Base-by-base conservation (phyloP, 2,888 invertebrate species). In the Morpho deidamia region DNA sequence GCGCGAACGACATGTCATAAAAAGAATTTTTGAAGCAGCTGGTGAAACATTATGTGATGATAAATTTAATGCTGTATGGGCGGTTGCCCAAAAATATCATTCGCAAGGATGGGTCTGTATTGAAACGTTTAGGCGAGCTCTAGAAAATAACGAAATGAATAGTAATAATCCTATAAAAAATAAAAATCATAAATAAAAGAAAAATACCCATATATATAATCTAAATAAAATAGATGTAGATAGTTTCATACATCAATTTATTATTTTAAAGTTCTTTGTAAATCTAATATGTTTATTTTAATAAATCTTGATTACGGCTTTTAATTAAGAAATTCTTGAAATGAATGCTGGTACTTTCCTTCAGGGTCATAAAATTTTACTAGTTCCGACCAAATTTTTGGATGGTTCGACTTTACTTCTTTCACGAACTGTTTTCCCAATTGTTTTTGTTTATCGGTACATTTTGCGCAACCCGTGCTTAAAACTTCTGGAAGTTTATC, bases 401-500 rank as follows among this genome's bases (percentile, higher is more conserved):
- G 91, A 35, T 91, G 90, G 39, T 89, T 88, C 49, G 84, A 86
- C 66, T 91, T 91, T 8, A 93, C 67, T 70, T 86, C 91, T 34
- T 83, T 85, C 4, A 92, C 91, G n/a, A 94, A 87, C 56, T 88
- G 89, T 59, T 92, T 92, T 2, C 93, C 92, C 48, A 91, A 91
- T 65, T 87, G 75, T 67, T 91, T 93, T 72, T 94, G 94, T 62
- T 90, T 93, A 46, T 92, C 92, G 7, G 92, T 92, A 70, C 94
- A 95, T 75, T 93, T 94, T 11, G 83, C 87, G 72, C 95, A 95
- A 45, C 91, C 88, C 9, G 92, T 93, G 65, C 83, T 86, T 42
- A 94, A 86, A 5, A 93, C 93, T 74, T 94, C 94, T 0, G 94
- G 94, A 54, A 95, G 79, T 66, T 91, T 92, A 47, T 92, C 94